Evolutionary conservation across 2,888 invertebrate genomes (phyloP).

Genomic region (Macropis europaea): DNA sequence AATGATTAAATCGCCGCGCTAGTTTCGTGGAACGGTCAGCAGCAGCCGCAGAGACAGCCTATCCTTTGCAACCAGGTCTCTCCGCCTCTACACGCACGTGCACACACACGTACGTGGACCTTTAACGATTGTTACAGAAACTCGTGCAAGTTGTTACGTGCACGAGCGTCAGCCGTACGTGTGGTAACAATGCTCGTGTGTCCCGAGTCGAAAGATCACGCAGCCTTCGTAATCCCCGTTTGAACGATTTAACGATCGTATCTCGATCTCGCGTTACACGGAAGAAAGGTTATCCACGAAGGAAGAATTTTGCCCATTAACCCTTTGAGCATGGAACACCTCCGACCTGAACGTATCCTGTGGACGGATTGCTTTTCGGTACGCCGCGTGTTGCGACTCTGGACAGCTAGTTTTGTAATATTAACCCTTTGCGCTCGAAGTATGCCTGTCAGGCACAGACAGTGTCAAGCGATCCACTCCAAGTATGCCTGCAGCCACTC

Average conservation of each 20-base stretch:
- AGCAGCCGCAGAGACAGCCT: constrained; percentile 39
- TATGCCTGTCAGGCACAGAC: no score
- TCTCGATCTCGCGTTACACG: constrained; percentile 21
- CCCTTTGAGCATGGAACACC: no score
- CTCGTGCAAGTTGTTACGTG: constrained; percentile 20
- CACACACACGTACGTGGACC: constrained; percentile 26
- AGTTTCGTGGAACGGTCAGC: constrained; percentile 63
- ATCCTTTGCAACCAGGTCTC: constrained; percentile 45
- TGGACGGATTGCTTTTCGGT: no score
- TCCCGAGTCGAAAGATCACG: constrained; percentile 28
- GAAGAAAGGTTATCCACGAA: constrained; percentile 18
- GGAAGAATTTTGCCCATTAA: neutral
- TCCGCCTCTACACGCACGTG: neutral
- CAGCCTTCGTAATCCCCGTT: constrained; percentile 28
- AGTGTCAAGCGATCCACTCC: no score
- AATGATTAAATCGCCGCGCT: constrained; percentile 69
- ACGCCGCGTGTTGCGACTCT: no score
- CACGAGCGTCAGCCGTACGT: neutral
- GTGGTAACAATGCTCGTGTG: neutral
- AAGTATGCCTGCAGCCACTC: no score
- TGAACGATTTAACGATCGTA: constrained; percentile 21
- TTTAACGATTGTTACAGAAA: constrained; percentile 32
- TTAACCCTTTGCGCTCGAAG: no score
- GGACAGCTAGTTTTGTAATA: no score
- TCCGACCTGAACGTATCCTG: no score